Evolutionary conservation across 2,797 vertebrate species (phyloP), one percentile per base, ranked within the genome.

Genomic region (Crocidura indochinensis): DNA sequence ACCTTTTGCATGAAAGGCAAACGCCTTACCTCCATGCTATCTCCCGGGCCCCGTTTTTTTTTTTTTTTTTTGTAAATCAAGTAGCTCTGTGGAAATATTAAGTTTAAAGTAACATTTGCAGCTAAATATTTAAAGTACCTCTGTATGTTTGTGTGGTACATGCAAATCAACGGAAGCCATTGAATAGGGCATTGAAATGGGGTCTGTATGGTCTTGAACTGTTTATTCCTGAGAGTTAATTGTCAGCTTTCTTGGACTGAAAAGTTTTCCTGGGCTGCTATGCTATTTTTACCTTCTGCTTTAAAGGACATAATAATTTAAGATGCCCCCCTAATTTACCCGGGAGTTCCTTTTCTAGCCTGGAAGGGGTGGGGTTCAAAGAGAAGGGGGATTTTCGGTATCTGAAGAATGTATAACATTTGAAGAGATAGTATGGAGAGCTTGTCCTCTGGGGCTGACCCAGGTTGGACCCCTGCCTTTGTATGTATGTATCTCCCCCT

Each of bases 61-160:
- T 14, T 15, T 91, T 93, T 68, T 76, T 82, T 65, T 91, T 93
- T 68, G 74, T 82, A 62, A 91, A 46, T 93, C 24, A 88, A 80
- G 92, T 94, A 94, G 95, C 91, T 95, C 91, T 77, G 85, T 94
- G 92, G 96, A 94, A 95, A 95, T 81, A 80, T 83, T 96, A 96
- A 88, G 87, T 89, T 94, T 93, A 97, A 95, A 95, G 96, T 97
- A 96, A 94, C 92, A 96, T 93, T 95, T 91, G 60, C 46, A 46
- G 56, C 90, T 96, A 94, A 95, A 93, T 94, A 92, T 87, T 95
- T 89, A 73, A 87, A 88, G 84, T 88, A 47, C 62, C 87, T 26
- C 2, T 80, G 29, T 90, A 76, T 49, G 19, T 81, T 92, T 93
- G 84, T 19, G 44, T 88, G 82, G 47, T 88, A 78, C 20, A 53